Conservation (phyloP, 2,888 invertebrate species). For the Eupithecia subumbrata region DNA sequence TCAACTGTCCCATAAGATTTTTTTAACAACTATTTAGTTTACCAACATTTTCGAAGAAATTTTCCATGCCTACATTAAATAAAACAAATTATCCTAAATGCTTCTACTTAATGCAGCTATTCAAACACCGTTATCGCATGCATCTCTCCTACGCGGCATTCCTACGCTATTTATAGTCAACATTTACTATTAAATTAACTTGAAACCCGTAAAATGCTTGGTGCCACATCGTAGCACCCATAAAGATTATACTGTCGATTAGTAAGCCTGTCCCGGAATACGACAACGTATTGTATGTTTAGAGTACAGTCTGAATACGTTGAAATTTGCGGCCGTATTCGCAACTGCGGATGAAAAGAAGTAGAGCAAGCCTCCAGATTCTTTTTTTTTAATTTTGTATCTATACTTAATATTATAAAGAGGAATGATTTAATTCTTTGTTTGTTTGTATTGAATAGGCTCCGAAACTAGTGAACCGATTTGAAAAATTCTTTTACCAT, state of each 20-base stretch:
- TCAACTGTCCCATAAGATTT: too few relatives aligned
- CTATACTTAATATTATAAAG: too few relatives aligned
- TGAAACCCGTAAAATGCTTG: conserved; percentile 35
- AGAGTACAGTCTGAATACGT: not conserved
- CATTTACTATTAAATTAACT: conserved; percentile 36
- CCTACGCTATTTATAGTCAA: conserved; percentile 38
- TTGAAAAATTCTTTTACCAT: too few relatives aligned
- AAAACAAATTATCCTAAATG: not conserved
- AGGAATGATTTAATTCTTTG: too few relatives aligned
- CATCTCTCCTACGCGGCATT: conserved; percentile 37
- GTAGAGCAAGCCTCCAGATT: too few relatives aligned
- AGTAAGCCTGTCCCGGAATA: conserved; percentile 8
- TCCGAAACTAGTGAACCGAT: too few relatives aligned
- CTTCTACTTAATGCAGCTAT: not conserved
- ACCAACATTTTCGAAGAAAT: not conserved
- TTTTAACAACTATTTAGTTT: too few relatives aligned
- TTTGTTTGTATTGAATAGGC: too few relatives aligned
- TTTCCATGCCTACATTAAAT: not conserved
- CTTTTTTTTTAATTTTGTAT: too few relatives aligned
- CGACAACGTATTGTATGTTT: not conserved
- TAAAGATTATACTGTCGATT: conserved; percentile 33
- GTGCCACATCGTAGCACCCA: conserved; percentile 26
- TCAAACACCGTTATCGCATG: conserved; percentile 32
- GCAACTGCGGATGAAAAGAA: too few relatives aligned
- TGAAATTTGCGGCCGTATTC: too few relatives aligned